Evolutionary conservation across 2,888 invertebrate genomes (phyloP).

Genomic region (Crioceris asparagi): DNA sequence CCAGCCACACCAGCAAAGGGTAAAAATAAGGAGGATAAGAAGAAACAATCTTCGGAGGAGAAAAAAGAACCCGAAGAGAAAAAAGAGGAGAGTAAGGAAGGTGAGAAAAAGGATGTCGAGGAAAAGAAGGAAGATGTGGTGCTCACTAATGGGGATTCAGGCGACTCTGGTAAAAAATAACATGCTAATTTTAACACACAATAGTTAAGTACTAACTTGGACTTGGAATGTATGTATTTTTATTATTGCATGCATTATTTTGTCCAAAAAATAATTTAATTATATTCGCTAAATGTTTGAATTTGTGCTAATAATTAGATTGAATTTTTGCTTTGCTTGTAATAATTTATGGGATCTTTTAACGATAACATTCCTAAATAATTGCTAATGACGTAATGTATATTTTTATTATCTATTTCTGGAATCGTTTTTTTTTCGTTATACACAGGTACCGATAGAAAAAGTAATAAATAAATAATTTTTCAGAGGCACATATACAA

Average conservation of each 20-base stretch:
- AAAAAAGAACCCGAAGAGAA: constrained; percentile 45
- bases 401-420: no score
- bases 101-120: constrained; percentile 37
- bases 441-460: no score
- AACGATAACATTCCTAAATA: no score
- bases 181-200: no score
- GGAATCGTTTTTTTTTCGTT: no score
- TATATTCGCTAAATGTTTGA: constrained; percentile 50
- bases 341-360: no score
- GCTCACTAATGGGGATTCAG: constrained; percentile 43
- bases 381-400: no score
- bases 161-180: constrained; percentile 38
- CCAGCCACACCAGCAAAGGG: constrained; percentile 69
- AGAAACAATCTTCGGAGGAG: constrained; percentile 53
- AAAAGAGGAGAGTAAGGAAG: constrained; percentile 38
- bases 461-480: no score
- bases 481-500: no score
- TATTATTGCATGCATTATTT: constrained; percentile 5
- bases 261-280: constrained; percentile 1
- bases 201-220: not conserved
- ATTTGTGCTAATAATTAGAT: no score
- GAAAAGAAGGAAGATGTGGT: constrained; percentile 23
- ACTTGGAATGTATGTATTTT: constrained; percentile 4
- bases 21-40: constrained; percentile 61
- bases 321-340: no score